phyloP scores from a whole-genome alignment of 1,140 invertebrate genomes.

The Sweltsa coloradensis region DNA sequence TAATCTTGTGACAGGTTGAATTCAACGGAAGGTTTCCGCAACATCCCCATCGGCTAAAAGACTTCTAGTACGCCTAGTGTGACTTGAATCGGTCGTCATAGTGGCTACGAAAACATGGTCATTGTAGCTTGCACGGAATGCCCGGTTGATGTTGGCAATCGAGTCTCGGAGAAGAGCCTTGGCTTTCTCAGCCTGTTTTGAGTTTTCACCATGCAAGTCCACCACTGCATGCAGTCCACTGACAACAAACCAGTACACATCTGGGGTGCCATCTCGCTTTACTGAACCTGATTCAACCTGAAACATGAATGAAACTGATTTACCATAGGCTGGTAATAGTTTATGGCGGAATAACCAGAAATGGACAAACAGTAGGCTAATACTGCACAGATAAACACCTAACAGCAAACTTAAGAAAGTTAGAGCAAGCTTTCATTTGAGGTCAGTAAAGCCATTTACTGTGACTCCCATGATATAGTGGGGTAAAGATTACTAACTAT shows the following conservation, averaged over 20 bases:
- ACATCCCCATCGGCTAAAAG: neutral
- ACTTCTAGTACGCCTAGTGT: conserved; percentile 23
- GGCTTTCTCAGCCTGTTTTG: conserved; percentile 50
- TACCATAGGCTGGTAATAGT: no score
- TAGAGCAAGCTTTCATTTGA: no score
- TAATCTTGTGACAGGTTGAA: conserved; percentile 44
- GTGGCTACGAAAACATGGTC: no score
- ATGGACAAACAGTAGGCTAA: no score
- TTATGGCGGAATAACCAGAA: no score
- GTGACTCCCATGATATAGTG: no score
- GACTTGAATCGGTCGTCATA: conserved; percentile 51
- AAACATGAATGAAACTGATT: no score
- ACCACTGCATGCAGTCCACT: conserved; percentile 43
- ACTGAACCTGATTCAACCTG: no score
- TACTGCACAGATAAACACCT: no score
- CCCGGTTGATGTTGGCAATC: conserved; percentile 38
- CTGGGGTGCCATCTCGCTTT: conserved; percentile 45
- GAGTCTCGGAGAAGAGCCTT: conserved; percentile 45
- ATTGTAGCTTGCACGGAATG: conserved; percentile 50
- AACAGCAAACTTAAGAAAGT: no score
- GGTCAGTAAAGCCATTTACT: no score
- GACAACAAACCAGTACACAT: conserved; percentile 54
- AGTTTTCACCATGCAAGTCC: conserved; percentile 52
- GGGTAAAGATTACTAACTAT: no score
- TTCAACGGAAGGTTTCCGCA: conserved; percentile 12